phyloP scores from a whole-genome alignment of 2,888 invertebrate genomes.

The Cheilosia impressa region DNA sequence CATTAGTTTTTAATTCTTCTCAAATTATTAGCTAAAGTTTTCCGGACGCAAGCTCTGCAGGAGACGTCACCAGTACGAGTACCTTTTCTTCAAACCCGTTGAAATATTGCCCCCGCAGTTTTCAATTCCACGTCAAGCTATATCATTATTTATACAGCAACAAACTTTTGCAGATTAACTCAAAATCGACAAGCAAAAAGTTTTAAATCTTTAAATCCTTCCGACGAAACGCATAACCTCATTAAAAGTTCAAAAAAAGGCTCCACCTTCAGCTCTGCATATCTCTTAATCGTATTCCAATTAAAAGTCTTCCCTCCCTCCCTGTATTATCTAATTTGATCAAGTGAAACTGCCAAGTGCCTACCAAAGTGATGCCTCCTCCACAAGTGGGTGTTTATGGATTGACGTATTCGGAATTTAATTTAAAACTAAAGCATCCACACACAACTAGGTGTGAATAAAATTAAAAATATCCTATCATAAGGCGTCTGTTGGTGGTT shows the following conservation, averaged over 20 bases:
- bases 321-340: constrained; percentile 44
- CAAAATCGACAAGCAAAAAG: no score
- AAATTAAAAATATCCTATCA: constrained; percentile 59
- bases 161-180: no score
- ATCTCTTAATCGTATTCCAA: constrained; percentile 6
- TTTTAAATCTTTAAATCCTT: background rate
- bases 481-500: constrained; percentile 13
- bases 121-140: no score
- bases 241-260: constrained; percentile 18
- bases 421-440: constrained; percentile 67
- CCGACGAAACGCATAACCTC: constrained; percentile 10
- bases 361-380: constrained; percentile 46
- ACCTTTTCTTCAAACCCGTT: no score
- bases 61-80: no score
- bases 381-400: constrained; percentile 75
- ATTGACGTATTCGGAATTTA: constrained; percentile 75
- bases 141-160: no score
- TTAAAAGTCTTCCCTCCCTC: constrained; percentile 25
- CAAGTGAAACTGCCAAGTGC: constrained; percentile 65
- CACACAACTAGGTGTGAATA: constrained; percentile 63
- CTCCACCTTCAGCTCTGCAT: background rate
- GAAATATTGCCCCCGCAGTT: no score
- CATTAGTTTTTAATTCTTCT: no score
- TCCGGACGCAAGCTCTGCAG: no score
- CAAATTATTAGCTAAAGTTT: no score